Base-by-base conservation (phyloP, 2,797 vertebrate genomes). In the Alca torda region DNA sequence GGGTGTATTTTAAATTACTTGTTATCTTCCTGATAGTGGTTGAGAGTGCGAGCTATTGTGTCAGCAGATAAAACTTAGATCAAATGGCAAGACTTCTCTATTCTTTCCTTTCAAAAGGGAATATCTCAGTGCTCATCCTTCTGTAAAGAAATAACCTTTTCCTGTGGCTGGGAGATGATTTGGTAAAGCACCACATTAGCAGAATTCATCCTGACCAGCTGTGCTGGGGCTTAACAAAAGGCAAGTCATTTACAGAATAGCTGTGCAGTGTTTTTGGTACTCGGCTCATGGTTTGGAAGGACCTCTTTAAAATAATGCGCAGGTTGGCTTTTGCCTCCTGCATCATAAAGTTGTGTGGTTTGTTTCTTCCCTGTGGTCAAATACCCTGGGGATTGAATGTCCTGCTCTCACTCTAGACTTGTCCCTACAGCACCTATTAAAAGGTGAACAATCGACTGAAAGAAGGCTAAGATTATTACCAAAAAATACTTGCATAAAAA, bases 1-100 rank as follows among this genome's bases (percentile, higher is more conserved):
- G 56, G 21, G 28, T 89, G 56, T 72, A 64, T 82, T 95, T 93
- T 87, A 93, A 97, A 95, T 97, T 97, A 95, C 84, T 97, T 89
- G 84, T 86, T 96, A 97, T 78, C 81, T 85, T 97, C 86, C 92
- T 23, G 3, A 33, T 51, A 87, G 39, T 81, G 61, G n/a, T 93
- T 89, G 45, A 93, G 88, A 93, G 74, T 93, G 72, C 2, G 5
- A 87, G 48, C 37, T 67, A 74, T 90, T 93, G 61, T 92, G 88
- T 79, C 77, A 93, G 73, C 7, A 3, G 56, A 90, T 92, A 93
- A 90, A 95, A 93, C 61, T 80, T 89, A 78, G 53, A 89, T 90
- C 83, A 97, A 96, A 97, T 28, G 64, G 48, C 57, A 92, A 68
- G 56, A 73, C 15, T 78, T 45, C 17, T 94, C 70, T 86, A 51